Base-by-base conservation (phyloP, 2,888 invertebrate species). In the Drosophila mettleri region DNA sequence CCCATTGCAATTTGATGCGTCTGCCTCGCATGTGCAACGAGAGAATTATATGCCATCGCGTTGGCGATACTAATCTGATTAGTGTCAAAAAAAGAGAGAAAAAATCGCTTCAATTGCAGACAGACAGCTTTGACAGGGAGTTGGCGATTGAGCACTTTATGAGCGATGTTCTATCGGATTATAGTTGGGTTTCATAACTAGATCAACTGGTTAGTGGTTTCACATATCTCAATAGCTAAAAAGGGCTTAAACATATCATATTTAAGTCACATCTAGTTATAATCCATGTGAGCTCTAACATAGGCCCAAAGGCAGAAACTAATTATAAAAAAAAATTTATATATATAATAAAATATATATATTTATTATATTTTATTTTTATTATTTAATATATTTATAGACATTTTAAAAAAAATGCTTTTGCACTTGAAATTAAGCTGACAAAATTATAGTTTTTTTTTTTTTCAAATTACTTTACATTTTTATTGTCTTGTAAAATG, bases 31-130 rank as follows among this genome's bases (percentile, higher is more conserved):
- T 75, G 78, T 75, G 78, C 78, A 75, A 36, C 74, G 62, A 59
- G 72, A 54, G 41, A 66, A 74, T 77, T 74, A 66, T 77, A 62
- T 65, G 65, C 57, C 71, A 77, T 74, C 77, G 84, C 87, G 89
- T 87, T 90, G 90, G 86, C 91, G 90, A 91, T 91, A 91, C 91
- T 91, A 91, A 91, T 91, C 91, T 90, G 91, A 91, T 91, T 91
- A 91, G 89, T 90, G 92, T 91, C 92, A 91, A 80, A 81, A 76
- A 65, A 57, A 31, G 67, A 62, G 63, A 59, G 59, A 60, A 74
- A 54, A 61, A 66, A 59, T 49, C 62, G 70, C 70, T 64, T 65
- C 71, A 68, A 70, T 64, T 73, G 76, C 83, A 70, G 75, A 57
- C 81, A 85, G 82, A 80, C 78, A 60, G 69, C 72, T 54, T 67